Percentiles rank a stretch among this genome's conserved stretches.
phyloP scores from a whole-genome alignment of 2,113 vertebrate species.

The Oriolus oriolus region DNA sequence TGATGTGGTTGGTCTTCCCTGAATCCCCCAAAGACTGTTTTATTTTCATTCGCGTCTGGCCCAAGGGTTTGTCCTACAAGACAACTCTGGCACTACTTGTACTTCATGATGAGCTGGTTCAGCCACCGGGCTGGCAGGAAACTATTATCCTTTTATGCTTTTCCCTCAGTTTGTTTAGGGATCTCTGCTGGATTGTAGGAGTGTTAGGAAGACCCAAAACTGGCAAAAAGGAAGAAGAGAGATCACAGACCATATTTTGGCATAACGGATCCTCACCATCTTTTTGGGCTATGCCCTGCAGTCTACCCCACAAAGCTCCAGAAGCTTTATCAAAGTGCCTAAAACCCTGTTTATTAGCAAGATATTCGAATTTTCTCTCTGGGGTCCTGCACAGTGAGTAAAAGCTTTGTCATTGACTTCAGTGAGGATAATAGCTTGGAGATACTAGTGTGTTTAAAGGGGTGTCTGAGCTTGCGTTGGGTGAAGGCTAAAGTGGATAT shows the following conservation, averaged over 20 bases:
- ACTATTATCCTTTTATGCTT: not conserved
- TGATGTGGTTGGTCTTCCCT: not conserved
- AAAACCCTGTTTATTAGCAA: not conserved
- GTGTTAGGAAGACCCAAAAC: not conserved
- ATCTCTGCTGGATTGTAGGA: not conserved
- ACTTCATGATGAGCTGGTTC: accelerated
- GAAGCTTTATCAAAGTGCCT: not conserved
- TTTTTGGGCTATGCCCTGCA: not conserved
- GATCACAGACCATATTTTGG: not conserved
- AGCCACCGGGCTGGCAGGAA: not conserved
- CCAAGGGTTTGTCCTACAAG: not conserved
- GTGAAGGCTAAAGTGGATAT: not conserved
- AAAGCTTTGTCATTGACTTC: not conserved
- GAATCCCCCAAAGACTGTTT: not conserved
- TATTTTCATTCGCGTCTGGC: not conserved
- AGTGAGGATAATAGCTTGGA: not conserved
- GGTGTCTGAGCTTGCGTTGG: not conserved
- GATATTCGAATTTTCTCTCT: not conserved
- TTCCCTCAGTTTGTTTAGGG: not conserved
- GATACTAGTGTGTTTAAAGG: not conserved
- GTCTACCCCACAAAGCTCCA: not conserved
- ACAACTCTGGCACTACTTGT: not conserved
- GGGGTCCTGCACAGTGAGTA: not conserved
- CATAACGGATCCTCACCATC: not conserved
- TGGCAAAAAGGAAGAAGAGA: not conserved